These are phyloP conservation scores for Cabera pusaria DNA, from an alignment of 2,888 invertebrate species.

Conservation along the genomic window DNA sequence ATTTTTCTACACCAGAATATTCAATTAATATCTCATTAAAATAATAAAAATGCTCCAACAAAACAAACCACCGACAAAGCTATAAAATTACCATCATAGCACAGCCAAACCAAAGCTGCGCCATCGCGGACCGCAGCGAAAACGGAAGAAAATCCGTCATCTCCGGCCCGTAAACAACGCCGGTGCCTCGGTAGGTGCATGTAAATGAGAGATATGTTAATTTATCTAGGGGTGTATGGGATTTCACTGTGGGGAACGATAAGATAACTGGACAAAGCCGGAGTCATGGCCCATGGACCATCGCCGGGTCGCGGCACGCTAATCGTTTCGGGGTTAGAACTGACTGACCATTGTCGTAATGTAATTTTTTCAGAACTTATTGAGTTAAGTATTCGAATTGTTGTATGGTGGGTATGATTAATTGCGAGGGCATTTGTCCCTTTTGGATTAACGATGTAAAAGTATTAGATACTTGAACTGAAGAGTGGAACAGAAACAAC, in stretches of 20 bases:
- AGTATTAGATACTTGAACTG: no score
- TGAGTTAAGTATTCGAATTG: neutral
- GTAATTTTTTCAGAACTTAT: neutral
- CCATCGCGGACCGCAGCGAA: conserved; percentile 45
- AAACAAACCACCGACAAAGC: conserved; percentile 6
- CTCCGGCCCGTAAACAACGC: conserved; percentile 74
- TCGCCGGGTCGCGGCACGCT: conserved; percentile 21
- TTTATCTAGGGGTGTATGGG: conserved; percentile 54
- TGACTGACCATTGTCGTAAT: conserved; percentile 10
- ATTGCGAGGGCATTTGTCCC: no score
- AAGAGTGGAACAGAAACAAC: no score
- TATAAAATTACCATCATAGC: conserved; percentile 32
- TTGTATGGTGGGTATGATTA: conserved; percentile 14
- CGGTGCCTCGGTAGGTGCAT: conserved; percentile 60
- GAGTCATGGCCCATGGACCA: conserved; percentile 59
- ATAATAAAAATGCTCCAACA: conserved; percentile 6
- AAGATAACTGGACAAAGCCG: conserved; percentile 66
- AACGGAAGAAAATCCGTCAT: conserved; percentile 81
- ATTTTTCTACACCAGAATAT: no score
- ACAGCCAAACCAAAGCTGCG: conserved; percentile 32
- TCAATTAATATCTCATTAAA: conserved; percentile 3
- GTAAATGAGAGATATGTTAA: conserved; percentile 80
- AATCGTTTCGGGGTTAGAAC: conserved; percentile 25
- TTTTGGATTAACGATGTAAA: no score
- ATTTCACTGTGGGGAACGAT: conserved; percentile 48